These are phyloP conservation scores for Hippoglossus hippoglossus DNA, from an alignment of 2,797 vertebrate species.

Conservation along the genomic window DNA sequence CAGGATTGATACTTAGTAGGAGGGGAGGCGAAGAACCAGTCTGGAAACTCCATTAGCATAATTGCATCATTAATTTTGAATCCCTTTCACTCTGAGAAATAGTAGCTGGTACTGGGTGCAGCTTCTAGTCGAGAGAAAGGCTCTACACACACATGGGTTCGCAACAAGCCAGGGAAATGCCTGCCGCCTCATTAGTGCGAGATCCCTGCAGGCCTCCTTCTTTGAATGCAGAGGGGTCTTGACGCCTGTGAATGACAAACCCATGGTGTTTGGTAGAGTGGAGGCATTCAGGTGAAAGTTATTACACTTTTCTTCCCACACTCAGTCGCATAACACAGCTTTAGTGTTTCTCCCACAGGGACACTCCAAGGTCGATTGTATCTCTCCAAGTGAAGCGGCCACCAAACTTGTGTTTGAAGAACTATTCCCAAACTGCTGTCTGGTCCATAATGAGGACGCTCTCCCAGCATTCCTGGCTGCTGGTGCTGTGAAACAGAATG, in stretches of 20 bases:
- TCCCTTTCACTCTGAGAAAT: constrained; percentile 74
- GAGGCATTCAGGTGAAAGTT: constrained; percentile 82
- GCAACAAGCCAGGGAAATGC: constrained; percentile 74
- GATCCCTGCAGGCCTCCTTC: constrained; percentile 67
- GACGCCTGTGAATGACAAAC: constrained; percentile 79
- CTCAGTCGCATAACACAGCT: constrained; percentile 74
- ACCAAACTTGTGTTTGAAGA: constrained; percentile 67
- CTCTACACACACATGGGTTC: constrained; percentile 63
- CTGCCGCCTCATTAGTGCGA: constrained; percentile 78
- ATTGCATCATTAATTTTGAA: constrained; percentile 84
- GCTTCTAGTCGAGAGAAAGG: constrained; percentile 67
- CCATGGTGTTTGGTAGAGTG: constrained; percentile 74
- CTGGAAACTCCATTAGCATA: constrained; percentile 78
- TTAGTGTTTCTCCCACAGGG: constrained; percentile 64
- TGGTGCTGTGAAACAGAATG: constrained; percentile 48
- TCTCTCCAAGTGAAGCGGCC: constrained; percentile 63
- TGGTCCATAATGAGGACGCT: constrained; percentile 68
- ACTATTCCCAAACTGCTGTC: constrained; percentile 59
- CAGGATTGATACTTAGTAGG: constrained; percentile 71
- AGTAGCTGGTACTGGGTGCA: constrained; percentile 72
- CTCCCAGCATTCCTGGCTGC: constrained; percentile 64
- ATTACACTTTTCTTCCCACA: constrained; percentile 83
- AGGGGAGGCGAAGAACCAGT: constrained; percentile 63
- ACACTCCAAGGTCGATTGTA: constrained; percentile 74
- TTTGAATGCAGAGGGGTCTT: constrained; percentile 64